A percentile compares a stretch with the other conserved stretches of the same genome.
phyloP scores from a whole-genome alignment of 2,113 vertebrate genomes.

The Dasypus novemcinctus region DNA sequence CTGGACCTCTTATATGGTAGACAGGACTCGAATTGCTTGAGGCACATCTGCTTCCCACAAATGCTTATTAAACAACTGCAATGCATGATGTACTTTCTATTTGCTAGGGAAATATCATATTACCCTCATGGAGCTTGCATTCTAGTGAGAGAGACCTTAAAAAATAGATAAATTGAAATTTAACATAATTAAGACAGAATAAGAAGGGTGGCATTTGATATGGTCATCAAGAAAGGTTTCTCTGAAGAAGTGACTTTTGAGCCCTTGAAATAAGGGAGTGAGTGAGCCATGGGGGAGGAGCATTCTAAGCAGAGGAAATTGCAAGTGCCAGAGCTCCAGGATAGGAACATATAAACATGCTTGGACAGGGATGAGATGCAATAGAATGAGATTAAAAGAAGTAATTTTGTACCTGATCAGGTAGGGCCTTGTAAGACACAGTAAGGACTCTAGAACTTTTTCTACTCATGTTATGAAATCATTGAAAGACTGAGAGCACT shows the following conservation, averaged over 20 bases:
- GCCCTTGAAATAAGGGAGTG: background rate
- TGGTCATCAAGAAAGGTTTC: background rate
- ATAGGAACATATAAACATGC: background rate
- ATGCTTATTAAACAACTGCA: background rate
- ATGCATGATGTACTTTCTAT: background rate
- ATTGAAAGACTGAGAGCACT: background rate
- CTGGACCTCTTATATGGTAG: no score
- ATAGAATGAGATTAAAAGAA: background rate
- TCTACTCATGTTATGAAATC: background rate
- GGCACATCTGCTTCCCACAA: no score
- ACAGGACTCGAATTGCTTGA: no score
- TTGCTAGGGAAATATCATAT: background rate
- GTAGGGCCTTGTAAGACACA: background rate
- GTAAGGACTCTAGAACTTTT: background rate
- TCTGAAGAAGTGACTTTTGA: background rate
- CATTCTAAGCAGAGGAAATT: background rate
- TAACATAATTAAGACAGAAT: background rate
- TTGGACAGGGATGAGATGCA: background rate
- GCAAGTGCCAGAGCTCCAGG: rapidly evolving
- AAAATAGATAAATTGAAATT: background rate
- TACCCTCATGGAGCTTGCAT: background rate
- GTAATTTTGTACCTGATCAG: background rate
- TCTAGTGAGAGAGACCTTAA: background rate
- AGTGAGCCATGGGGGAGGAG: background rate
- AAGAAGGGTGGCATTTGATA: background rate